Evolutionary conservation across 2,797 vertebrate species (phyloP).

Genomic region (Bradypodion pumilum): DNA sequence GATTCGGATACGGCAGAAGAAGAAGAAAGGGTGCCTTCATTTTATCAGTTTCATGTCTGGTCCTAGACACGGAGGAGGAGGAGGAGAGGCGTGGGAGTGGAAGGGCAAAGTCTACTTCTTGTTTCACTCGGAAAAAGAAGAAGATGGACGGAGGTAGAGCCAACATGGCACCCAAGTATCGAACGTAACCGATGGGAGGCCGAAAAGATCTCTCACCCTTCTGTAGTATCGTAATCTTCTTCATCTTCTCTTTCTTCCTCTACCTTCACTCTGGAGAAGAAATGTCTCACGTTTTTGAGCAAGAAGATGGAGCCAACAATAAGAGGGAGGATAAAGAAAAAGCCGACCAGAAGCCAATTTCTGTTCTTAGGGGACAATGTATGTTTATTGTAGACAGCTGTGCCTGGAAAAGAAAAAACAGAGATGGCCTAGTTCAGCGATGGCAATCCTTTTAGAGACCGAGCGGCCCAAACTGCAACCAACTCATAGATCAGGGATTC

Average conservation of each 20-base stretch:
- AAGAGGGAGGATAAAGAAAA: constrained; percentile 17
- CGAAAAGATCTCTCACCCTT: background rate
- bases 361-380: background rate
- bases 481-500: no score
- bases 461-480: no score
- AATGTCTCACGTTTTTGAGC: background rate
- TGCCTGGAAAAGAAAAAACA: background rate
- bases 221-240: background rate
- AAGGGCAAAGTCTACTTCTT: background rate
- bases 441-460: no score
- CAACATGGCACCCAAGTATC: background rate
- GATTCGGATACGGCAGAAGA: no score
- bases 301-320: background rate
- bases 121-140: background rate
- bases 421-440: no score
- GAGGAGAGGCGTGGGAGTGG: no score
- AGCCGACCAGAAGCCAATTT: constrained; percentile 33
- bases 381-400: rapidly evolving
- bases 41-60: no score
- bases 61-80: no score
- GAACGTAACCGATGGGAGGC: background rate
- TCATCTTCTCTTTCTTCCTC: background rate
- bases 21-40: no score
- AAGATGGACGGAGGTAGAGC: rapidly evolving
- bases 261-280: background rate